phyloP scores from a whole-genome alignment of 1,140 invertebrate species.

The Drepana arcuata region DNA sequence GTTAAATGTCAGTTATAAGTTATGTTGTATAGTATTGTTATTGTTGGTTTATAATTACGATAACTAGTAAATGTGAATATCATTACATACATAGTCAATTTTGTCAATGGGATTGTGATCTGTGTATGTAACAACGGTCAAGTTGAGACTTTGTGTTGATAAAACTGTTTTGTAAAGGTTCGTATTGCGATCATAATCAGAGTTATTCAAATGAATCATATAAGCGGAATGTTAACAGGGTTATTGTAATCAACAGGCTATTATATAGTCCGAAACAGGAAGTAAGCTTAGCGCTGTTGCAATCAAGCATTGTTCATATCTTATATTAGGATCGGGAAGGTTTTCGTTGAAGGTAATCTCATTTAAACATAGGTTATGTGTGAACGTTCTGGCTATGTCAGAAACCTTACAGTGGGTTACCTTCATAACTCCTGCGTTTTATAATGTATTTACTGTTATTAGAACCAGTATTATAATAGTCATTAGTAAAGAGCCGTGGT shows the following conservation, averaged over 20 bases:
- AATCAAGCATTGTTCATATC: slow-evolving; percentile 3
- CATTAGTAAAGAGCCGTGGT: too few relatives aligned
- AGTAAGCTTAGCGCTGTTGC: slow-evolving; percentile 13
- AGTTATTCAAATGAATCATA: slow-evolving; percentile 51
- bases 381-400: slow-evolving; percentile 10
- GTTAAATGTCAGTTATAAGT: slow-evolving; percentile 35
- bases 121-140: slow-evolving; percentile 5
- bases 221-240: slow-evolving; percentile 50
- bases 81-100: slow-evolving; percentile 20
- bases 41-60: slow-evolving; percentile 43
- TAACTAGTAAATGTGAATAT: slow-evolving; percentile 32
- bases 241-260: slow-evolving; percentile 39
- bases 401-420: slow-evolving; percentile 19
- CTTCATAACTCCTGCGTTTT: too few relatives aligned
- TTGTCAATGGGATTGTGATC: slow-evolving; percentile 40
- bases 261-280: slow-evolving; percentile 40
- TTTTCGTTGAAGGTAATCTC: slow-evolving; percentile 9
- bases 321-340: slow-evolving; percentile 1
- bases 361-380: slow-evolving; percentile 16
- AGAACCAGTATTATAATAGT: too few relatives aligned
- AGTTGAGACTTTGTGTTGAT: slow-evolving; percentile 15
- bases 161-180: slow-evolving; percentile 17
- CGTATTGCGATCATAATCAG: slow-evolving; percentile 18
- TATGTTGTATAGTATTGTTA: slow-evolving; percentile 63
- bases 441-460: too few relatives aligned